Evolutionary conservation across 1,140 invertebrate genomes (phyloP).

Genomic region (Cydia strobilella): DNA sequence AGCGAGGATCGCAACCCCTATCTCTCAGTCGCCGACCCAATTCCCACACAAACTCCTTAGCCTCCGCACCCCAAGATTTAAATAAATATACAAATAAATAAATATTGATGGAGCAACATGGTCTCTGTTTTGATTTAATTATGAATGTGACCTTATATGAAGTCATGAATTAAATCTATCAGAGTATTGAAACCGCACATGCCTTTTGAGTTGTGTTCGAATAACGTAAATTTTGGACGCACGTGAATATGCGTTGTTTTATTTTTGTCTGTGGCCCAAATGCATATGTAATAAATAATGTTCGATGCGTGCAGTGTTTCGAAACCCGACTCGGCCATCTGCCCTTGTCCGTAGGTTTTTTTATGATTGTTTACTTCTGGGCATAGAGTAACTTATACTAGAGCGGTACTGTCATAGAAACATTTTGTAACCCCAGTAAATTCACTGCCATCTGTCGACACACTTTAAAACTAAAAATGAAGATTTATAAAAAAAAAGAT

Average conservation of each 20-base stretch:
- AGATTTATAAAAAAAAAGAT: no score
- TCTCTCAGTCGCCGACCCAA: no score
- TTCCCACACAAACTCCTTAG: no score
- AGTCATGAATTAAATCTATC: background rate
- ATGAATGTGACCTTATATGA: background rate
- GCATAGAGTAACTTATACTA: no score
- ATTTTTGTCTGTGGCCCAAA: slow-evolving; percentile 59
- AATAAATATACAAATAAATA: background rate
- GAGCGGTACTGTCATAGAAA: no score
- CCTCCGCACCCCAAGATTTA: no score
- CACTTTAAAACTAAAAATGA: no score
- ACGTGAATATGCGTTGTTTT: slow-evolving; percentile 15
- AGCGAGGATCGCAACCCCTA: no score
- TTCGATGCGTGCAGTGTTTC: slow-evolving; percentile 60
- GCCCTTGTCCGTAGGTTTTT: background rate
- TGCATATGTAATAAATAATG: slow-evolving; percentile 62
- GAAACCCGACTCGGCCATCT: slow-evolving; percentile 53
- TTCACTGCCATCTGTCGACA: no score
- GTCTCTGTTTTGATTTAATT: background rate
- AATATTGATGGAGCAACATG: background rate
- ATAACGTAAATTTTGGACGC: slow-evolving; percentile 12
- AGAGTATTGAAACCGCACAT: slow-evolving; percentile 5
- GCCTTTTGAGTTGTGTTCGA: background rate
- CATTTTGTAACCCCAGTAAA: no score
- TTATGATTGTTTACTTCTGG: slow-evolving; percentile 44